A percentile compares a stretch with the other conserved stretches of the same genome.
Evolutionary conservation across 2,888 invertebrate genomes (phyloP).

Genomic region (Eubasilissa splendida): DNA sequence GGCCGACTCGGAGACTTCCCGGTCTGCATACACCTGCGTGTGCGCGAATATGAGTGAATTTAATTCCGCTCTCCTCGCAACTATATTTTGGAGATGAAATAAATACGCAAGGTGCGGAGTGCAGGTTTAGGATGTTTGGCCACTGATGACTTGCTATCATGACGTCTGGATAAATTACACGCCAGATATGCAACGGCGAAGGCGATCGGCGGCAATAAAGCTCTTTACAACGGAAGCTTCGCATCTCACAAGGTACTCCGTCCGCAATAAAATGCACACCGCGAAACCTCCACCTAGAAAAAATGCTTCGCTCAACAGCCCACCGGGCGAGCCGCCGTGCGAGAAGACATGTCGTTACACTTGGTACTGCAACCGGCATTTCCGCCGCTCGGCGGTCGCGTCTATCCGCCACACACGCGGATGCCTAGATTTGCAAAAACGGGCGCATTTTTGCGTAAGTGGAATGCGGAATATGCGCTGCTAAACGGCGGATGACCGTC

Average conservation of each 20-base stretch:
- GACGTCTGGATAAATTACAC: too few relatives aligned
- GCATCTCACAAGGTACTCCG: slow-evolving; percentile 9
- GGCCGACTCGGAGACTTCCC: slow-evolving; percentile 40
- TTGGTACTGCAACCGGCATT: slow-evolving; percentile 15
- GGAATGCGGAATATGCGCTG: slow-evolving; percentile 50
- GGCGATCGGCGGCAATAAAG: slow-evolving; percentile 13
- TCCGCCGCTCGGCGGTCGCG: background rate
- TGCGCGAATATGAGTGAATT: background rate
- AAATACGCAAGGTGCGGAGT: too few relatives aligned
- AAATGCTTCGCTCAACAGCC: slow-evolving; percentile 9
- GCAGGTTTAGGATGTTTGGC: too few relatives aligned
- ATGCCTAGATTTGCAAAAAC: slow-evolving; percentile 40
- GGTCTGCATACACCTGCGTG: slow-evolving; percentile 10
- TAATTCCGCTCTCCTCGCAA: background rate
- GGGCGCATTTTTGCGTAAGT: slow-evolving; percentile 25
- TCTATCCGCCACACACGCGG: slow-evolving; percentile 23
- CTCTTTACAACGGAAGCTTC: slow-evolving; percentile 26
- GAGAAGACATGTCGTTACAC: slow-evolving; percentile 26
- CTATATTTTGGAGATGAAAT: background rate
- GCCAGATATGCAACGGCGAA: background rate
- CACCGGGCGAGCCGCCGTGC: slow-evolving; percentile 24
- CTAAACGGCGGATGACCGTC: slow-evolving; percentile 25
- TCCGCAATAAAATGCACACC: slow-evolving; percentile 16
- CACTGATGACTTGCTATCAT: too few relatives aligned
- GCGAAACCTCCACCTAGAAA: slow-evolving; percentile 3